Evolutionary conservation across 2,797 vertebrate species (phyloP), one percentile per base, ranked within the genome.

Genomic region (Mionectes olivaceus): DNA sequence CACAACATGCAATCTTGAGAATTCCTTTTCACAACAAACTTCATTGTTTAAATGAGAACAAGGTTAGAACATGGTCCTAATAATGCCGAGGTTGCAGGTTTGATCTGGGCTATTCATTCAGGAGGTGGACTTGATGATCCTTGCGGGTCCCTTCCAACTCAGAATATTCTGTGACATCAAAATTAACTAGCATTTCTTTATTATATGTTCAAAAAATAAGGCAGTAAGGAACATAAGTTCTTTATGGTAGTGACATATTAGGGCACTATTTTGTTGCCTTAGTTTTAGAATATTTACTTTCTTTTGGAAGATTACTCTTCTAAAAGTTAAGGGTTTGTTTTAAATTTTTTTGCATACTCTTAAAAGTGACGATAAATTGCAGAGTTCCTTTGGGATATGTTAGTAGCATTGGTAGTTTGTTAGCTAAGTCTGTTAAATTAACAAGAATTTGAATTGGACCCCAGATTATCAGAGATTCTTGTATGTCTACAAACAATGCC

Each of bases 391-490:
- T 41, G n/a, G 8, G 5, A 3, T 87, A 3, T 33, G 30, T 30
- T 69, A 11, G 11, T 28, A 59, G 18, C 4, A 23, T 47, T 83
- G 53, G 12, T 49, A 47, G 17, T 76, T 87, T 44, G 3, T 90
- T 70, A 37, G 52, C 19, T 64, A 86, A 70, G 24, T 41, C 28
- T 49, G 11, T 75, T 69, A 65, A 81, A 68, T 65, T 65, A 69
- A n/a, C 23, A 83, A 4, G 11, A 13, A 3, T 25, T 59, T 78
- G 39, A 71, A 57, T 9, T 59, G 21, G 35, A 78, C 18, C 19
- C 11, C 44, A 74, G 2, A 18, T 77, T 60, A n/a, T 11, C 0
- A 0, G 14, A 59, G 8, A 13, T 74, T 37, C 12, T 9, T 3
- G 0, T 49, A 3, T 50, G 22, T 44, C 46, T 85, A n/a, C 10